phyloP scores from a whole-genome alignment of 1,140 invertebrate species.

The Lanistes nyassanus region DNA sequence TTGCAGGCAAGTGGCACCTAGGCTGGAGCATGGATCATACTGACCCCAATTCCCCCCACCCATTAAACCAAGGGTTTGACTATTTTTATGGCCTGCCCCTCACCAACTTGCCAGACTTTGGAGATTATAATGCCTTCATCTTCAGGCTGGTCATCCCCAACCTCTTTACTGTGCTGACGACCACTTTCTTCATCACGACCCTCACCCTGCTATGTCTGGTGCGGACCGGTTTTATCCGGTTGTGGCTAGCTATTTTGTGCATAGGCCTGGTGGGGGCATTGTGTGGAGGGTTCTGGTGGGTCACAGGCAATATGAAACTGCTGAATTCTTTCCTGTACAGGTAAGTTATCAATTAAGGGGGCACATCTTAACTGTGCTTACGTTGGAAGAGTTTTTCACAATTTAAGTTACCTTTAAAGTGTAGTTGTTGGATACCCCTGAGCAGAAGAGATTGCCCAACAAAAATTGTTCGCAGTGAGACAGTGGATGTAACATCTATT shows the following conservation, averaged over 20 bases:
- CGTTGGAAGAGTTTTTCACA: too few relatives aligned
- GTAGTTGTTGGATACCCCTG: not conserved
- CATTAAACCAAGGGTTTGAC: conserved; percentile 34
- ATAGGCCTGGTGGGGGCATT: too few relatives aligned
- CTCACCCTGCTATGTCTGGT: too few relatives aligned
- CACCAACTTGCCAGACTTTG: conserved; percentile 20
- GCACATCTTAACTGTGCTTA: not conserved
- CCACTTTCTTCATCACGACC: too few relatives aligned
- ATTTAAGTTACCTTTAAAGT: too few relatives aligned
- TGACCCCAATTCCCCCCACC: conserved; percentile 28
- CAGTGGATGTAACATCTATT: not conserved
- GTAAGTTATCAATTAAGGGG: not conserved
- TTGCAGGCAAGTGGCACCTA: conserved; percentile 39
- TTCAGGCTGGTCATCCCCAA: too few relatives aligned
- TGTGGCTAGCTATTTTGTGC: too few relatives aligned
- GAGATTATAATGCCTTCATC: too few relatives aligned
- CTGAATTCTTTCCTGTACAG: conserved; percentile 19
- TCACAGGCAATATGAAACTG: not conserved
- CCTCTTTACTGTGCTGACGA: too few relatives aligned
- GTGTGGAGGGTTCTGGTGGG: too few relatives aligned
- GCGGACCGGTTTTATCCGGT: too few relatives aligned
- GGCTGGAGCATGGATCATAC: conserved; percentile 19
- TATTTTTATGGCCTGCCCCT: conserved; percentile 30
- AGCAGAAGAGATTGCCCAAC: not conserved
- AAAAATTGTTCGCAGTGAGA: not conserved